Percentiles rank a stretch among this genome's conserved stretches.
Conservation (phyloP, 2,797 vertebrate genomes). For the Heterohyrax brucei region DNA sequence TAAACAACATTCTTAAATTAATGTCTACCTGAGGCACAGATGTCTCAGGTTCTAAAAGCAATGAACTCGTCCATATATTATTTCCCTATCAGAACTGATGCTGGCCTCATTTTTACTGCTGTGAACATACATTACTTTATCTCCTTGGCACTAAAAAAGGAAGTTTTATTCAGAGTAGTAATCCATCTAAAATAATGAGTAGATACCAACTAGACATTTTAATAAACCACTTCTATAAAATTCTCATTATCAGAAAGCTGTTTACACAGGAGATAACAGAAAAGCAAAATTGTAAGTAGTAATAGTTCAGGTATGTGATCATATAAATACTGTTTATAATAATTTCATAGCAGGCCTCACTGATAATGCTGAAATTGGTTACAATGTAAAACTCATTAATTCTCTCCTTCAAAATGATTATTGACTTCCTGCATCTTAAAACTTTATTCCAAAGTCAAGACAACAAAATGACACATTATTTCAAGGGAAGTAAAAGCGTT, state of each 20-base stretch:
- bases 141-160: constrained; percentile 72
- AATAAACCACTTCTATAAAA: constrained; percentile 72
- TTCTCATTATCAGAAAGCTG: constrained; percentile 24
- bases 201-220: constrained; percentile 64
- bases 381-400: constrained; percentile 44
- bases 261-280: constrained; percentile 34
- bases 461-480: constrained; percentile 46
- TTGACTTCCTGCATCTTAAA: constrained; percentile 44
- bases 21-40: constrained; percentile 59
- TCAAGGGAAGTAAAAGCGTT: neutral
- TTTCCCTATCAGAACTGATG: constrained; percentile 67
- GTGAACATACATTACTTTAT: constrained; percentile 67
- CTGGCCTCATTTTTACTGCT: constrained; percentile 62
- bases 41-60: constrained; percentile 59
- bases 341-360: neutral
- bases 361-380: constrained; percentile 42
- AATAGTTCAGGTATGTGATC: constrained; percentile 33
- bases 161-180: constrained; percentile 60
- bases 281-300: constrained; percentile 58
- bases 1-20: constrained; percentile 61
- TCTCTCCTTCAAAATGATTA: constrained; percentile 58
- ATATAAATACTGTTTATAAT: constrained; percentile 27
- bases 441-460: constrained; percentile 65
- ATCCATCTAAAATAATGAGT: constrained; percentile 77
- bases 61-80: constrained; percentile 59